Evolutionary conservation across 2,797 vertebrate species (phyloP).

Genomic region (Dallia pectoralis): DNA sequence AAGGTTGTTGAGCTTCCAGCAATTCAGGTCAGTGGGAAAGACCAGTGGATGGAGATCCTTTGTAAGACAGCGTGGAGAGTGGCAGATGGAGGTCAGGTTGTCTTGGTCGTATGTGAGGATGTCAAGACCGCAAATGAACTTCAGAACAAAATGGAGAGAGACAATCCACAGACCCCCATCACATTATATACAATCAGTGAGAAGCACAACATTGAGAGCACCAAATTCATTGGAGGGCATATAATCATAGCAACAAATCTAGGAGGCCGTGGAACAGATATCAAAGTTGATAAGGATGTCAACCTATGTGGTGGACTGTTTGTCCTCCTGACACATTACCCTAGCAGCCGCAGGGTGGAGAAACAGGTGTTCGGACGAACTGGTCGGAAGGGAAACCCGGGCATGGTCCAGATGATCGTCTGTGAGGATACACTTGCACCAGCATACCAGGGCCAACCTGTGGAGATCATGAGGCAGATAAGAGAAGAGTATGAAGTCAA

Average conservation of each 20-base stretch:
- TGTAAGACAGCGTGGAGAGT: constrained; percentile 24
- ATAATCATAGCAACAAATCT: constrained; percentile 50
- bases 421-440: no score
- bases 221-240: constrained; percentile 27
- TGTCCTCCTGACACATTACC: constrained; percentile 49
- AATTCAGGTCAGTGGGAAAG: no score
- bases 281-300: constrained; percentile 40
- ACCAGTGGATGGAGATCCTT: constrained; percentile 27
- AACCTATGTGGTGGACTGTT: constrained; percentile 43
- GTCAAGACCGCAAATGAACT: constrained; percentile 47
- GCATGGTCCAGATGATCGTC: constrained; percentile 50
- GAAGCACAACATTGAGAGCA: constrained; percentile 37
- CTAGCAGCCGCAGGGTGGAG: constrained; percentile 48
- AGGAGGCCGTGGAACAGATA: constrained; percentile 46
- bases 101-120: constrained; percentile 45
- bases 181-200: constrained; percentile 45
- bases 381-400: constrained; percentile 46
- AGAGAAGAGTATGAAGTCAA: no score
- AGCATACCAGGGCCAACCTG: no score
- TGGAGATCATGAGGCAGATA: no score
- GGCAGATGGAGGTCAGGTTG: no score
- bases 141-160: constrained; percentile 13
- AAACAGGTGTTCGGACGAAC: constrained; percentile 52
- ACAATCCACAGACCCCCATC: constrained; percentile 6
- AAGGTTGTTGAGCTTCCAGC: no score